A percentile compares a stretch with the other conserved stretches of the same genome.
Conservation (phyloP, 2,888 invertebrate species). For the Mactromeris polynyma region DNA sequence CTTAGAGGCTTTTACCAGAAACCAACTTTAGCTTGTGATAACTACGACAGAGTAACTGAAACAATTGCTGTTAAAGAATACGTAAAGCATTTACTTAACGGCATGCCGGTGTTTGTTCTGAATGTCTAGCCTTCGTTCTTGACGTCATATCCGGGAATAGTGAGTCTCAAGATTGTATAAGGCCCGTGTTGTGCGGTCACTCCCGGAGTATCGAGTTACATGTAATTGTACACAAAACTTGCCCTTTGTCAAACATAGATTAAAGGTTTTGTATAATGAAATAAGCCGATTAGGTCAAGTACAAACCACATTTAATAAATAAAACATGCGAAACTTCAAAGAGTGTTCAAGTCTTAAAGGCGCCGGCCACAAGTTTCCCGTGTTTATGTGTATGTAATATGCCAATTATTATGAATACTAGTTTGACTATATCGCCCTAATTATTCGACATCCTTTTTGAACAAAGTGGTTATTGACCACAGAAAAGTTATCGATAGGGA, state of each 20-base stretch:
- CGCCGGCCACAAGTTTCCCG: constrained; percentile 30
- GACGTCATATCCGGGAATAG: neutral
- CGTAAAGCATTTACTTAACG: too few species aligned
- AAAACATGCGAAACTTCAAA: constrained; percentile 49
- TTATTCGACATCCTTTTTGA: neutral
- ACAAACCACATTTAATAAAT: constrained; percentile 47
- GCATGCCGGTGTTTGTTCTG: too few species aligned
- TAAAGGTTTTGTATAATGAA: constrained; percentile 44
- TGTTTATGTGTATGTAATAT: constrained; percentile 3
- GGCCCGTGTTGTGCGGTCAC: neutral
- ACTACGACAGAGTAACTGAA: too few species aligned
- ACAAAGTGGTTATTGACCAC: constrained; percentile 7
- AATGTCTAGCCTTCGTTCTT: too few species aligned
- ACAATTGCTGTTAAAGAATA: too few species aligned
- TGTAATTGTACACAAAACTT: constrained; percentile 1
- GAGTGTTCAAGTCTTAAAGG: constrained; percentile 30
- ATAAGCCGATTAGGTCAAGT: constrained; percentile 42
- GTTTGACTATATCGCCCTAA: neutral
- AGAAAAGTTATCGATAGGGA: neutral
- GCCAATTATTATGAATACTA: neutral
- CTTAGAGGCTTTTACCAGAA: too few species aligned
- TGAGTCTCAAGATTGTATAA: neutral
- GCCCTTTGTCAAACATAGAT: constrained; percentile 45
- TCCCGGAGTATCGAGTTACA: constrained; percentile 11
- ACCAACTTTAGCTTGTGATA: too few species aligned